Conservation (phyloP, 2,888 invertebrate genomes). For the Eustalomyia histrio region DNA sequence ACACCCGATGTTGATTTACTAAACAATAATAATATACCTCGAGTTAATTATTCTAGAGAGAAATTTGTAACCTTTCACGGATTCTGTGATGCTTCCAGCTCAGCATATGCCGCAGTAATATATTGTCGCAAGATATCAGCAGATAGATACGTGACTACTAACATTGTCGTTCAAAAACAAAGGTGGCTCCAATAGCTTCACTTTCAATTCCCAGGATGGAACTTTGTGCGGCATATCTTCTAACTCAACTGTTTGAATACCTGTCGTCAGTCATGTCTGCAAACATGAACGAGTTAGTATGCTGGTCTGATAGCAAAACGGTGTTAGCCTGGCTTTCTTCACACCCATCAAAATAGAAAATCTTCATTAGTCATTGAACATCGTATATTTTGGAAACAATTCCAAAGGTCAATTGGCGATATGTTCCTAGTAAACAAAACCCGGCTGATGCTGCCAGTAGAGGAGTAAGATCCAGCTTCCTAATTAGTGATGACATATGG, state of each 20-base stretch:
- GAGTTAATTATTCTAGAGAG: no score
- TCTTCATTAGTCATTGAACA: conserved; percentile 14
- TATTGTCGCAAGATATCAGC: background rate
- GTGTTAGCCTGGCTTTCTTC: conserved; percentile 6
- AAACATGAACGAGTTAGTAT: background rate
- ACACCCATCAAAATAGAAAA: conserved; percentile 19
- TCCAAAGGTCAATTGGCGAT: no score
- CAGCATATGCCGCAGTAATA: no score
- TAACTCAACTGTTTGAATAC: conserved; percentile 3
- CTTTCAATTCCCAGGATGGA: conserved; percentile 10
- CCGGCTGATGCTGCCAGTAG: conserved; percentile 15
- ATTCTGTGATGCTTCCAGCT: conserved; percentile 8
- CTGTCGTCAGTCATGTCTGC: background rate
- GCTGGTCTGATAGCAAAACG: conserved; percentile 17
- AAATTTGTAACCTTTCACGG: no score
- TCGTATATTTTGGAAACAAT: no score
- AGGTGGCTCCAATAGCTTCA: conserved; percentile 20
- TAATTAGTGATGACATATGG: conserved; percentile 21
- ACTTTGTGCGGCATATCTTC: conserved; percentile 15
- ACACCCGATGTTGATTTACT: background rate
- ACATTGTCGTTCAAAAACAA: conserved; percentile 10
- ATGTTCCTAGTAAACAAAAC: no score
- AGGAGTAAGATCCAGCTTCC: background rate
- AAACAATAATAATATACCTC: conserved; percentile 16
- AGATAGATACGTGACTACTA: conserved; percentile 1